Percentiles rank a stretch among this genome's conserved stretches.
These are phyloP conservation scores for Cheilosia grossa DNA, from an alignment of 2,888 invertebrate genomes.

Conservation along the genomic window DNA sequence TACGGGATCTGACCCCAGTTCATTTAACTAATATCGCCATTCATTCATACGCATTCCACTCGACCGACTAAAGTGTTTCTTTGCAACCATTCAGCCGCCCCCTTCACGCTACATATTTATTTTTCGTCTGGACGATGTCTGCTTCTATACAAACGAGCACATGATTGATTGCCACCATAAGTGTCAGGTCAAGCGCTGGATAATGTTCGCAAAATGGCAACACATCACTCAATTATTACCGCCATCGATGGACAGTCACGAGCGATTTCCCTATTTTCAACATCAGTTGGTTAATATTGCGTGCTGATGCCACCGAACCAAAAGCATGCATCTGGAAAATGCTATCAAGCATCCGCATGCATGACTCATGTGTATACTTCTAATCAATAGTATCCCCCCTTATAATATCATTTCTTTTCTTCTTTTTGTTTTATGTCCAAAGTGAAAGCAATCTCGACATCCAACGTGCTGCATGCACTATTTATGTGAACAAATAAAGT, in stretches of 20 bases:
- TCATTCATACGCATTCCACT: no score
- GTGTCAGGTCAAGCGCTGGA: slow-evolving; percentile 62
- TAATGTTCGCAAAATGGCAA: slow-evolving; percentile 56
- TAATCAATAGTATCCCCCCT: slow-evolving; percentile 26
- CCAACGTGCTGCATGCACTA: slow-evolving; percentile 51
- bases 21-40: no score
- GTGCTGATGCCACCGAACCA: slow-evolving; percentile 27
- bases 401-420: neutral
- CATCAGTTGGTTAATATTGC: slow-evolving; percentile 10
- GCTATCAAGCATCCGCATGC: slow-evolving; percentile 14
- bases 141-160: slow-evolving; percentile 10
- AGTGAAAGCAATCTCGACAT: slow-evolving; percentile 56
- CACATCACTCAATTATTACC: slow-evolving; percentile 71
- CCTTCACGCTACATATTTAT: slow-evolving; percentile 4
- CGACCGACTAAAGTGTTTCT: no score
- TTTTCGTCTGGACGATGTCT: slow-evolving; percentile 50
- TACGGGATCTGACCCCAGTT: no score
- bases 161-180: slow-evolving; percentile 62
- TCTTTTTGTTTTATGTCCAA: neutral
- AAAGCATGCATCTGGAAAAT: slow-evolving; percentile 13
- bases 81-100: neutral
- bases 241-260: slow-evolving; percentile 62
- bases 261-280: slow-evolving; percentile 33
- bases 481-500: slow-evolving; percentile 59
- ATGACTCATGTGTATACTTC: slow-evolving; percentile 46